phyloP scores from a whole-genome alignment of 2,797 vertebrate genomes.

The Myripristis jacobus region DNA sequence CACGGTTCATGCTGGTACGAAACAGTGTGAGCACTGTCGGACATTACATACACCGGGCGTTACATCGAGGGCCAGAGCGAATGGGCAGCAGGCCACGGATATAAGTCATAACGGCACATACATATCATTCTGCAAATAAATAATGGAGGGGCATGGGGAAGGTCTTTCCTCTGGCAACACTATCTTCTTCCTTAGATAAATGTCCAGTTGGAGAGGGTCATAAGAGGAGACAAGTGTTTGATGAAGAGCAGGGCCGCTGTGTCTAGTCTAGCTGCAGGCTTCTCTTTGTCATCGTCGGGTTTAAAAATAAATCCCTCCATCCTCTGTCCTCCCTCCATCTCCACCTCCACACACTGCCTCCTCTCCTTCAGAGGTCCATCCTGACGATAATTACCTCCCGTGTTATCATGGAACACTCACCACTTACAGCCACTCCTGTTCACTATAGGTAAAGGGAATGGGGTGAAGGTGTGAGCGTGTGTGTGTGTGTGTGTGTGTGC shows the following conservation, averaged over 20 bases:
- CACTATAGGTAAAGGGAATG: slow-evolving; percentile 27
- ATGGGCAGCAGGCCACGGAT: background rate
- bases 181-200: slow-evolving; percentile 47
- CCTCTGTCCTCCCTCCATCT: slow-evolving; percentile 35
- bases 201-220: slow-evolving; percentile 51
- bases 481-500: slow-evolving; percentile 44
- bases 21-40: too few relatives aligned
- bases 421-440: slow-evolving; percentile 51
- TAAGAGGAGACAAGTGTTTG: slow-evolving; percentile 67
- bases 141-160: background rate
- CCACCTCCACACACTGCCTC: slow-evolving; percentile 39
- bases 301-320: slow-evolving; percentile 81
- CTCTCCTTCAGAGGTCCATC: slow-evolving; percentile 46
- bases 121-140: slow-evolving; percentile 2
- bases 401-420: slow-evolving; percentile 34
- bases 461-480: slow-evolving; percentile 43
- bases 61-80: background rate
- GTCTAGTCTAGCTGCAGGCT: slow-evolving; percentile 44
- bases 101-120: background rate
- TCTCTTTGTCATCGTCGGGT: slow-evolving; percentile 70
- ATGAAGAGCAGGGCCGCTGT: slow-evolving; percentile 64
- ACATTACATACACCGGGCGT: too few relatives aligned
- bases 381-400: slow-evolving; percentile 60
- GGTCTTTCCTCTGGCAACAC: slow-evolving; percentile 46
- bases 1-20: too few relatives aligned